phyloP scores from a whole-genome alignment of 2,113 vertebrate genomes.

The Tragulus kanchil region DNA sequence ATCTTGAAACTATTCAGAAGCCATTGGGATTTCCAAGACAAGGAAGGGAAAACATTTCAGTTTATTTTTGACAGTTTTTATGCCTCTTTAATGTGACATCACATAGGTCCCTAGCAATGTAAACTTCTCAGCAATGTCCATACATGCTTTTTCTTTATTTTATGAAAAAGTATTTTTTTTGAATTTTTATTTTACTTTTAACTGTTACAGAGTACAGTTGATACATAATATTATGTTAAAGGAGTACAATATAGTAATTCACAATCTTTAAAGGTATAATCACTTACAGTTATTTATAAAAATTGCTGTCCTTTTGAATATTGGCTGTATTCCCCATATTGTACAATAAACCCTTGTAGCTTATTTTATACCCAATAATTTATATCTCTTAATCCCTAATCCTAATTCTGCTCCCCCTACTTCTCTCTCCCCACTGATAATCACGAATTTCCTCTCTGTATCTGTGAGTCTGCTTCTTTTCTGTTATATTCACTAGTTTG shows the following conservation, averaged over 20 bases:
- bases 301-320: too few relatives aligned
- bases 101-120: not conserved
- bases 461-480: not conserved
- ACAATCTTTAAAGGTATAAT: not conserved
- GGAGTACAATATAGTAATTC: not conserved
- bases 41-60: constrained; percentile 4
- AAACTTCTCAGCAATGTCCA: not conserved
- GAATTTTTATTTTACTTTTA: not conserved
- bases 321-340: not conserved
- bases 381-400: not conserved
- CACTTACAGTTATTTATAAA: not conserved
- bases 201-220: not conserved
- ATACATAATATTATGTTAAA: not conserved
- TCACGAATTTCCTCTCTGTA: not conserved
- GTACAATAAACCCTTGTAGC: not conserved
- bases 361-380: not conserved
- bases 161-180: not conserved
- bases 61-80: not conserved
- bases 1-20: not conserved
- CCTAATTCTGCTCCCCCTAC: not conserved
- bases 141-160: constrained; percentile 2
- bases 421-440: not conserved
- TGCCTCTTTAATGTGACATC: not conserved
- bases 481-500: not conserved
- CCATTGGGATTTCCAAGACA: not conserved